Conservation (phyloP, 2,113 vertebrate species). For the Salvelinus alpinus region DNA sequence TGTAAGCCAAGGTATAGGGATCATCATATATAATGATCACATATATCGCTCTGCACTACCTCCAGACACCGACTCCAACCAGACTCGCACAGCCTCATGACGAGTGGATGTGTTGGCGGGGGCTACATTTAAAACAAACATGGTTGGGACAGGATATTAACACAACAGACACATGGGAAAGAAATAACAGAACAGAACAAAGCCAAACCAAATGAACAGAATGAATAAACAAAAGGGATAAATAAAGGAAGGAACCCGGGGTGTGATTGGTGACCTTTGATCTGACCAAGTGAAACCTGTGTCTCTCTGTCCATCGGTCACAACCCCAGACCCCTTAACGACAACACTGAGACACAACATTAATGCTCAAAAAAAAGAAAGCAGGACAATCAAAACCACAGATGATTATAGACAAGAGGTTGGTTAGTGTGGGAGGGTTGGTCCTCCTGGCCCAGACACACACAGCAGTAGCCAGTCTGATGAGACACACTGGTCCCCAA, state of each 20-base stretch:
- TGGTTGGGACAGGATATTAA: conserved; percentile 56
- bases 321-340: conserved; percentile 29
- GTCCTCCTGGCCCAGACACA: conserved; percentile 20
- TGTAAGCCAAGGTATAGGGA: conserved; percentile 41
- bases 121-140: conserved; percentile 79
- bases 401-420: conserved; percentile 39
- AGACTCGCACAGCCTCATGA: conserved; percentile 93
- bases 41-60: conserved; percentile 81
- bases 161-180: conserved; percentile 59
- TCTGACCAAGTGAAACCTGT: not conserved
- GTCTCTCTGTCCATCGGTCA: conserved; percentile 29
- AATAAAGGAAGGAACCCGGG: conserved; percentile 14
- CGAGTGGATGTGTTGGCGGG: conserved; percentile 86
- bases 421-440: conserved; percentile 40
- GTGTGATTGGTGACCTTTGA: conserved; percentile 26
- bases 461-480: conserved; percentile 35
- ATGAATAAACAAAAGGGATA: conserved; percentile 25
- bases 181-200: conserved; percentile 51
- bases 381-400: conserved; percentile 27
- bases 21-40: conserved; percentile 16
- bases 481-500: conserved; percentile 25
- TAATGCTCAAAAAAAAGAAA: not conserved
- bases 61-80: conserved; percentile 96
- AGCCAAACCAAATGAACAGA: not conserved
- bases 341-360: conserved; percentile 52